Evolutionary conservation across 2,888 invertebrate genomes (phyloP).

Genomic region (Nematopogon swammerdamellus): DNA sequence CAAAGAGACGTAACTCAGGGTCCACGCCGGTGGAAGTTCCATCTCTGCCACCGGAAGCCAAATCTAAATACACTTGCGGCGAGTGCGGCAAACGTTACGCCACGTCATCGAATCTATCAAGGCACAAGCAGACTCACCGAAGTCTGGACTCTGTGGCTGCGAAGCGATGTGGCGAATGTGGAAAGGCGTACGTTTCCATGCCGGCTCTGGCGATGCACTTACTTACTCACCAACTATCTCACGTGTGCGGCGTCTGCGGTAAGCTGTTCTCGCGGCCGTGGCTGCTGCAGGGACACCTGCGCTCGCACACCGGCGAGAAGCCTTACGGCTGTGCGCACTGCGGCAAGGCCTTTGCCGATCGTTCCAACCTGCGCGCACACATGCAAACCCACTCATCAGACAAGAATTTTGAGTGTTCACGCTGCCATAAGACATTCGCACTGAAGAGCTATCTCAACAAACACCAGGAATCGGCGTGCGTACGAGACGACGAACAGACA

Average conservation of each 20-base stretch:
- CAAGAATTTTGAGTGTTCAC: constrained; percentile 87
- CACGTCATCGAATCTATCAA: constrained; percentile 85
- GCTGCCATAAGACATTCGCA: constrained; percentile 92
- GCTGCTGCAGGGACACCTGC: constrained; percentile 85
- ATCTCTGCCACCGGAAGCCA: constrained; percentile 32
- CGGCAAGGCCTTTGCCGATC: constrained; percentile 94
- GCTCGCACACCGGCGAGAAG: constrained; percentile 93
- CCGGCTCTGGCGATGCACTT: constrained; percentile 97
- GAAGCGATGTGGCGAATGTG: constrained; percentile 92
- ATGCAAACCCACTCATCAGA: constrained; percentile 96
- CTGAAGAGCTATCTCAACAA: constrained; percentile 96
- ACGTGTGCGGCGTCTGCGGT: constrained; percentile 91
- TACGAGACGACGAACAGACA: constrained; percentile 59
- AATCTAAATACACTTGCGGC: constrained; percentile 64
- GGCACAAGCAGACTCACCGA: constrained; percentile 90
- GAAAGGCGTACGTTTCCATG: constrained; percentile 97
- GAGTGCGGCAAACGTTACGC: constrained; percentile 92
- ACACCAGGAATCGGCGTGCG: constrained; percentile 92
- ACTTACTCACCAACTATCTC: constrained; percentile 90
- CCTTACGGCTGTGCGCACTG: constrained; percentile 96
- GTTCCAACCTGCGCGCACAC: constrained; percentile 91
- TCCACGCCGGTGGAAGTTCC: constrained; percentile 32
- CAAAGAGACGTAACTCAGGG: constrained; percentile 65
- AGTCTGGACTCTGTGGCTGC: constrained; percentile 92
- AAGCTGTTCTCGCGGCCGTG: constrained; percentile 95